Evolutionary conservation across 2,888 invertebrate species (phyloP).

Genomic region (Sminthurides aquaticus): DNA sequence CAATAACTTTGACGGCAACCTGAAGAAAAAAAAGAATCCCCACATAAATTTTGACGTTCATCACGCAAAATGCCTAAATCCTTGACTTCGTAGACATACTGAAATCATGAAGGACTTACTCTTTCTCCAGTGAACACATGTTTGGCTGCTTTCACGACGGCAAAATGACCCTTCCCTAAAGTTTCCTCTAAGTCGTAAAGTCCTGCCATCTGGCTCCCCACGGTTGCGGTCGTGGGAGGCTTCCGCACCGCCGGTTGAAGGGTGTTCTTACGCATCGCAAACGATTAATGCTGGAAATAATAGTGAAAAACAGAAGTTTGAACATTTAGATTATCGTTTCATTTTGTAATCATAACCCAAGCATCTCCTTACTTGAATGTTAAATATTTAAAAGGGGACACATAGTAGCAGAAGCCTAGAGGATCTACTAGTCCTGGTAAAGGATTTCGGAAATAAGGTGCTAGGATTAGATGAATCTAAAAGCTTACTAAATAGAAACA

Average conservation of each 20-base stretch:
- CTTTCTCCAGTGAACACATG: slow-evolving; percentile 99
- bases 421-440: no score
- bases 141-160: slow-evolving; percentile 88
- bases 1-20: slow-evolving; percentile 68
- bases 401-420: no score
- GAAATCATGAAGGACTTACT: slow-evolving; percentile 59
- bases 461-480: no score
- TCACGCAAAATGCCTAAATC: not conserved
- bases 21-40: slow-evolving; percentile 26
- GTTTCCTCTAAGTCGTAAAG: slow-evolving; percentile 96
- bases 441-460: no score
- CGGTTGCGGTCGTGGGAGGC: not conserved
- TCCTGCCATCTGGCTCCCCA: slow-evolving; percentile 19
- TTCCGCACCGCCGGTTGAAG: slow-evolving; percentile 21
- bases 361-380: no score
- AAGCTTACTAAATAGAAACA: no score
- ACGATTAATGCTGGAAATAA: no score
- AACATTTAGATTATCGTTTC: no score
- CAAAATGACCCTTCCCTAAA: slow-evolving; percentile 96
- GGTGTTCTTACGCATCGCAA: slow-evolving; percentile 19
- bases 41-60: slow-evolving; percentile 1
- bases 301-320: no score
- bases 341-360: no score
- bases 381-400: no score
- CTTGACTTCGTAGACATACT: not conserved